Base-by-base conservation (phyloP, 2,888 invertebrate genomes). In the Bibio marci region DNA sequence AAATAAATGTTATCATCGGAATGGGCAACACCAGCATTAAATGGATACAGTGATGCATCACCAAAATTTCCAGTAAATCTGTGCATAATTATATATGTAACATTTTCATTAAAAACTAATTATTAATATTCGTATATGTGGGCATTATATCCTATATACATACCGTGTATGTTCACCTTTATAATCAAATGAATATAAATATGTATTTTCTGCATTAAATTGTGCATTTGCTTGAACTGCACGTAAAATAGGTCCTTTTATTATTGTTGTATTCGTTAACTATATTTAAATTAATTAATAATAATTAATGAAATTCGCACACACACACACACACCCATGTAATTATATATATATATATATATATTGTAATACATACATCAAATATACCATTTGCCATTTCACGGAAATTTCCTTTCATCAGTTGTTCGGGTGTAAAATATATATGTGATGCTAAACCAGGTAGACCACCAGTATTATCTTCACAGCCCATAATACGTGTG, bases 1-100 rank as follows among this genome's bases (percentile, higher is more conserved):
- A 72, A 50, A 47, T 72, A 68, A 5, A 70, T 57, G 1, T 70
- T 57, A 46, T 73, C 72, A 44, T 73, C 70, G 2, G 71, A 69
- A 37, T 73, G 63, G 11, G 70, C 66, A 3, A 69, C 65, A 2
- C 71, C 66, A 25, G 61, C 64, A 28, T 49, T 53, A 43, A 65
- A 65, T 2, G 65, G 63, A 44, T 52, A 52, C 36, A 41, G 36
- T 22, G 47, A 37, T 17, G 58, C 54, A 36, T 57, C 57, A 46
- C 56, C n/a, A 8, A 14, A 12, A n/a, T 12, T 17, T 6, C 19
- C 19, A n/a, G 11, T 11, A 19, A 33, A 18, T 33, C 33, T 10
- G 54, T 30, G 61, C 61, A 26, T 56, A 22, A 22, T 22, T 22
- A 22, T 22, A 8, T 22, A 22, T 22, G 8, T 22, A 22, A 22